Base-by-base conservation (phyloP, 2,797 vertebrate species). In the Vespertilio murinus region DNA sequence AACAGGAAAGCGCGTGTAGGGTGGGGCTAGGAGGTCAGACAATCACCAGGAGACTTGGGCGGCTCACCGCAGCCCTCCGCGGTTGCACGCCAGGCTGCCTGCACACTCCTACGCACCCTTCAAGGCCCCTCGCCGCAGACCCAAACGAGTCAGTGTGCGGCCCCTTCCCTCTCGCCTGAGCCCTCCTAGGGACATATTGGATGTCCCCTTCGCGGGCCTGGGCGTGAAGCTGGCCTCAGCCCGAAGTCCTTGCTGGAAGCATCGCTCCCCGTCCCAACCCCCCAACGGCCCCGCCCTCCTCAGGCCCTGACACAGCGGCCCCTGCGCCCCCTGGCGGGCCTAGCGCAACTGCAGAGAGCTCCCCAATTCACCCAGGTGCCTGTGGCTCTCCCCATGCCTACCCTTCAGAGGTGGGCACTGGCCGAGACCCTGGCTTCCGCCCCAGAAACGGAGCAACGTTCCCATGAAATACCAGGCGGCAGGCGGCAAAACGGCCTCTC, bases 271-370 rank as follows among this genome's bases (percentile, higher is more conserved):
- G 0, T 18, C 52, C 42, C 42, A 42, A 42, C 59, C 8, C 59
- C 20, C 6, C 45, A 59, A 5, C 59, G 17, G 11, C 49, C 74
- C 59, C 9, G 35, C 40, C 75, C 84, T 30, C 52, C 47, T 59
- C 73, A 1, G 45, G 3, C 0, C 0, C 23, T 6, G 42, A 45
- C 83, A 70, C 80, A 35, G 2, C 35, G 38, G 91, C 69, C 81
- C 64, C 73, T 91, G 88, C 95, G 87, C 97, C 97, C 95, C 94
- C 97, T 96, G 84, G 94, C 40, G 96, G 96, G n/a, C 17, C 3
- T 20, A 13, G 59, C 3, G 56, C 22, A 90, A 81, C 73, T 88
- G 54, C 93, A 78, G 80, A 38, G 64, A 52, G 16, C 22, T 79
- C 67, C 73, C 18, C 2, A 9, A 1, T 42, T 61, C 30, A 16